Base-by-base conservation (phyloP, 1,140 invertebrate species). In the Thereuonema tuberculata region DNA sequence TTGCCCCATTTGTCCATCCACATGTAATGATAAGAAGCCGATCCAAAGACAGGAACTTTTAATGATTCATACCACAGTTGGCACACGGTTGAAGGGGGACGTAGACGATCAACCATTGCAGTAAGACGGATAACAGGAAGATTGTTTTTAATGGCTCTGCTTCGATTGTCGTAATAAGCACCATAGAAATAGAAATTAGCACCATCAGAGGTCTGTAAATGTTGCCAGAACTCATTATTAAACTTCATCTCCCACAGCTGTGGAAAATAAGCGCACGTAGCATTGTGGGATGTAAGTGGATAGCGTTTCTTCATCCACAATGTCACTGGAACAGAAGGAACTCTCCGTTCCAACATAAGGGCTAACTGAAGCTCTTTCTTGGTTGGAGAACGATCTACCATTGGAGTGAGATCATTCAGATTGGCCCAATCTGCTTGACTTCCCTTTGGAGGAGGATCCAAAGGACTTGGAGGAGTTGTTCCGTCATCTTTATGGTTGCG, bases 1-100 rank as follows among this genome's bases (percentile, higher is more conserved):
- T 94, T 94, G 23, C 90, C 90, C 90, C 90, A 94, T 71, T 92
- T 92, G 57, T 84, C 82, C 69, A 90, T 89, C 90, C 91, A 95
- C 62, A 93, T 69, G 93, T 93, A 67, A 92, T 93, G 73, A 93
- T 94, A 70, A 92, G 89, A 59, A 87, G 80, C 1, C 81, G 82
- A 59, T 64, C 65, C 63, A 15, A 70, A 86, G 86, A 2, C 87
- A 81, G 1, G 85, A 82, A 12, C 84, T 60, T 83, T 84, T 61
- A 85, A 81, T 21, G 83, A 82, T 47, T 90, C 86, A 72, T 89
- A 93, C 91, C 91, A 94, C 60, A 94, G 79, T 68, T 92, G 88
- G 68, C 91, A 95, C 68, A 83, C 89, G 61, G 82, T 82, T 1
- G 91, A 80, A 27, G 79, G 83, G 0, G 89, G 89, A 70, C 89